Conservation (phyloP, 2,797 vertebrate species). For the Distichodus sexfasciatus region DNA sequence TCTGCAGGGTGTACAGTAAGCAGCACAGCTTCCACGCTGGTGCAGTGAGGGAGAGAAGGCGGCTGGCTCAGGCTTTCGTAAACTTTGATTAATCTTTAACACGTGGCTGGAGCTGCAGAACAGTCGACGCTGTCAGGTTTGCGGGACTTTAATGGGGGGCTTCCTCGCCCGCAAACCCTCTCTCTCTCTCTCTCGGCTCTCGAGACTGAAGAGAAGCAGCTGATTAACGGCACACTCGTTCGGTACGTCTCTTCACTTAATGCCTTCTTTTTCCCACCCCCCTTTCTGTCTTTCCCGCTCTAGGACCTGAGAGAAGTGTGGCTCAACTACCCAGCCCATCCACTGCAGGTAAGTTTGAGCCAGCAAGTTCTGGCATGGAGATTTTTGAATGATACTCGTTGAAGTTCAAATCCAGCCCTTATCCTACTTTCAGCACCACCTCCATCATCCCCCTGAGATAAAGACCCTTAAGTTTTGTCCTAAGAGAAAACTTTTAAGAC, state of each 20-base stretch:
- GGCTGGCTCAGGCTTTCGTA: not conserved
- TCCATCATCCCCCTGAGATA: too few relatives aligned
- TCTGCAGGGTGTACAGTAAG: not conserved
- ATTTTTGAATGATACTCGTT: too few relatives aligned
- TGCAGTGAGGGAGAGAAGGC: not conserved
- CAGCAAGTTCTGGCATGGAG: too few relatives aligned
- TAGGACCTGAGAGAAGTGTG: slow-evolving; percentile 96
- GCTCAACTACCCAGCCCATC: slow-evolving; percentile 97
- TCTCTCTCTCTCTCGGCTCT: too few relatives aligned
- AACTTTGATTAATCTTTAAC: not conserved
- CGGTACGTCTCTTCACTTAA: not conserved
- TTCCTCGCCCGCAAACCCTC: too few relatives aligned
- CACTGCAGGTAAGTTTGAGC: slow-evolving; percentile 85
- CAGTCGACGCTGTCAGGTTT: not conserved
- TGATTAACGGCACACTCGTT: not conserved
- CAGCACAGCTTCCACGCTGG: not conserved
- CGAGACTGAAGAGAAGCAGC: too few relatives aligned
- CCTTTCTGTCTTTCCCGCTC: not conserved
- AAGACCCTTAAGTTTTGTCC: too few relatives aligned
- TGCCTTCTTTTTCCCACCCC: not conserved
- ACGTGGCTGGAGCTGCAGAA: not conserved
- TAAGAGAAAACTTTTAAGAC: too few relatives aligned
- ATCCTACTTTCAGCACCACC: too few relatives aligned
- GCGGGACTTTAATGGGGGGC: not conserved
- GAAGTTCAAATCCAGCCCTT: too few relatives aligned